Evolutionary conservation across 2,113 vertebrate genomes (phyloP).

Genomic region (Spheniscus mendiculus): DNA sequence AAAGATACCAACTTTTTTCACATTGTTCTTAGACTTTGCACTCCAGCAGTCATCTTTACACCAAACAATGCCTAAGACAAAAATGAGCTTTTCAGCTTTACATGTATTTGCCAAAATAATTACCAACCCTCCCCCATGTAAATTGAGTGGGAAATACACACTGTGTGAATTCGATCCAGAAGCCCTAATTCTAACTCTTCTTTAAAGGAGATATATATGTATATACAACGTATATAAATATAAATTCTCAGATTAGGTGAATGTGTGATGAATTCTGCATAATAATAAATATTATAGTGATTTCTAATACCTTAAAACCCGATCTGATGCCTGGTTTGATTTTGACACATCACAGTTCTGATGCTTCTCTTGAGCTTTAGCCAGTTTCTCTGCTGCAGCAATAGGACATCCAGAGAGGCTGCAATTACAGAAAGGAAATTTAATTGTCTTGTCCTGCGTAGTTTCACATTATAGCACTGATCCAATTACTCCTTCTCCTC

Average conservation of each 20-base stretch:
- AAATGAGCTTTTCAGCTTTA: constrained; percentile 79
- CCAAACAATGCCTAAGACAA: constrained; percentile 78
- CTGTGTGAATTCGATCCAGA: constrained; percentile 70
- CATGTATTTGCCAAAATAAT: constrained; percentile 74
- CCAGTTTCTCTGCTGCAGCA: constrained; percentile 97
- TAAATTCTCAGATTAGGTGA: constrained; percentile 68
- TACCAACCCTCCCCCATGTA: constrained; percentile 72
- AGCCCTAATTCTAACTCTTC: constrained; percentile 73
- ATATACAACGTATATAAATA: constrained; percentile 67
- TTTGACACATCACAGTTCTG: constrained; percentile 92
- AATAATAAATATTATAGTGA: constrained; percentile 73
- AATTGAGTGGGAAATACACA: constrained; percentile 66
- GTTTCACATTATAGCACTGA: constrained; percentile 49
- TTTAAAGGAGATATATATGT: constrained; percentile 61
- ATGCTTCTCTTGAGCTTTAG: constrained; percentile 98
- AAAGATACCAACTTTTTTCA: constrained; percentile 78
- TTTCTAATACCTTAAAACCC: constrained; percentile 94
- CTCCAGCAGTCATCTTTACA: constrained; percentile 78
- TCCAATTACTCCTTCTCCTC: constrained; percentile 35
- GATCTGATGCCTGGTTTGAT: constrained; percentile 94
- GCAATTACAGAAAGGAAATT: constrained; percentile 74
- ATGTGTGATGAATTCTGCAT: constrained; percentile 72
- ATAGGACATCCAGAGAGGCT: constrained; percentile 99
- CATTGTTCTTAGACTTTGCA: constrained; percentile 77
- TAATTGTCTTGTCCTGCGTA: constrained; percentile 41